These are phyloP conservation scores for Arion vulgaris DNA, from an alignment of 1,140 invertebrate genomes.

Conservation along the genomic window DNA sequence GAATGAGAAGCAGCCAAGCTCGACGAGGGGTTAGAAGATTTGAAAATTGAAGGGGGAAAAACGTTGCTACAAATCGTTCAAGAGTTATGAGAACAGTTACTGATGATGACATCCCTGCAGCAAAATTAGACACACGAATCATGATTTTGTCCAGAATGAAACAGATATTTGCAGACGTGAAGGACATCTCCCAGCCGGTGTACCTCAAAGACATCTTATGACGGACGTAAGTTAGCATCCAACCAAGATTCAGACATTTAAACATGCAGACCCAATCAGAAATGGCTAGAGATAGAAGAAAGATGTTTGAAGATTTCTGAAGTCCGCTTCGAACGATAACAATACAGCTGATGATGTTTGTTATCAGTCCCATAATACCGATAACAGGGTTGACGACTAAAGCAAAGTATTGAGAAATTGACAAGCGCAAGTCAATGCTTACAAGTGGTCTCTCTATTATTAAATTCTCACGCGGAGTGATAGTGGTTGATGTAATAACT, in stretches of 20 bases:
- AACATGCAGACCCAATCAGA: constrained; percentile 1
- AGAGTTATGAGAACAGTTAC: background rate
- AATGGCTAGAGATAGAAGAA: background rate
- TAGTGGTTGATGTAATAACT: background rate
- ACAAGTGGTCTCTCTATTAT: background rate
- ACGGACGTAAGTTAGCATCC: background rate
- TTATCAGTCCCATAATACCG: background rate
- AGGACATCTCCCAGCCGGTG: constrained; percentile 1
- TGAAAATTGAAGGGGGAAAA: background rate
- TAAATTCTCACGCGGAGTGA: background rate
- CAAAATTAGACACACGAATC: background rate
- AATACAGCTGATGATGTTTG: background rate
- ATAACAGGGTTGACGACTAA: background rate
- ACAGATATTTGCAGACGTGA: background rate
- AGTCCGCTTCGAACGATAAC: background rate
- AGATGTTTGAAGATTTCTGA: background rate
- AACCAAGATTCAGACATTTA: background rate
- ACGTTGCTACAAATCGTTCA: background rate
- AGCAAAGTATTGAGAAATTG: background rate
- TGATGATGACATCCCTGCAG: background rate
- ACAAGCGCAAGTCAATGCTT: background rate
- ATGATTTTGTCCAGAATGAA: background rate
- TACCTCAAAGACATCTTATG: background rate
- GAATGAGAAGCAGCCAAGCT: background rate
- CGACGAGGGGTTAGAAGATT: background rate